Base-by-base conservation (phyloP, 2,888 invertebrate genomes). In the Ischnus inquisitorius region DNA sequence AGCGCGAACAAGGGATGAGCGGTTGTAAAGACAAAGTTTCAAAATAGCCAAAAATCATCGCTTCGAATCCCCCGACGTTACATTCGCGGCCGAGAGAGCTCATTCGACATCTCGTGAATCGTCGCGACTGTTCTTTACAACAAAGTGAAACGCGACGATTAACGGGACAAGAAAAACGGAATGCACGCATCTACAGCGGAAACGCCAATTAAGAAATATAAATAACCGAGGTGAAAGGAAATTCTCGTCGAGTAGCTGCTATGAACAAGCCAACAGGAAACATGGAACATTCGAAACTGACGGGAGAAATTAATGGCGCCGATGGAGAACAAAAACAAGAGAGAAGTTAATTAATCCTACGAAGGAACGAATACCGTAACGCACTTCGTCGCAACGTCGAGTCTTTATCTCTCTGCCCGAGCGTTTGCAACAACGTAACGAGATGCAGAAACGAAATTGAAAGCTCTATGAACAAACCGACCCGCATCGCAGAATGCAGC, bases 271-370 rank as follows among this genome's bases (percentile, higher is more conserved):
- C 28, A 22, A 64, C 46, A 28, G 39, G n/a, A 43, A 69, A 69
- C 62, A 34, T 28, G 60, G 57, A 79, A 74, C 72, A 74, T 67
- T 72, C 67, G 54, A 43, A 34, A 25, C 54, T 57, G 72, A 43
- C 43, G 67, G 12, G 74, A 54, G 43, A 54, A 79, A 67, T 79
- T 74, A 74, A 79, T 72, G 74, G 72, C 65, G 34, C 46, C 65
- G 67, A 79, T 79, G 72, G 74, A 48, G 74, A 64, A 72, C 79
- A 79, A 79, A 54, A 60, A 60, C 43, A 65, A 8, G 19, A 57
- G 22, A 43, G 67, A 79, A 74, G 79, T 79, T 74, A 79, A 79
- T 79, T 79, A 79, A 79, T 79, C 62, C 46, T 72, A 43, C 46
- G 65, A 79, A 64, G 57, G 25, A 65, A 25, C 14, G 51, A 34